Evolutionary conservation across 2,888 invertebrate genomes (phyloP).

Genomic region (Theretra japonica): DNA sequence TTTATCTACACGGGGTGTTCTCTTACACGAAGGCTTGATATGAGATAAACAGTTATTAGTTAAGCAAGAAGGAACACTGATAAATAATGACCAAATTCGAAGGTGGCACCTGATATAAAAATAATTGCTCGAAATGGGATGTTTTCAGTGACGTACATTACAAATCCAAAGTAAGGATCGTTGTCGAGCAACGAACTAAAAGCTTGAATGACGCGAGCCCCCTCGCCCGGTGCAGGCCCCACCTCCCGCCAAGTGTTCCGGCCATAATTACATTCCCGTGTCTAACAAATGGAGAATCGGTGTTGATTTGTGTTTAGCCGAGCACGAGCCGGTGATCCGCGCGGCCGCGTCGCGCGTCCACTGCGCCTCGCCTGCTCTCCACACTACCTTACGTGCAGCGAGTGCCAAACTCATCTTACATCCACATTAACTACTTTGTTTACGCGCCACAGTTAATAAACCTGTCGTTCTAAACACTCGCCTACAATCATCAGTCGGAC

Average conservation of each 20-base stretch:
- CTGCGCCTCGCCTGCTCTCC: slow-evolving; percentile 1
- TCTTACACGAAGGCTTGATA: background rate
- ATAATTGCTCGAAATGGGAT: slow-evolving; percentile 43
- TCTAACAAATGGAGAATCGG: slow-evolving; percentile 86
- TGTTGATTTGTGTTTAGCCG: slow-evolving; percentile 85
- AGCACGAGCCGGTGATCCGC: slow-evolving; percentile 69
- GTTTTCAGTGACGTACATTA: slow-evolving; percentile 61
- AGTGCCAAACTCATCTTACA: slow-evolving; percentile 8
- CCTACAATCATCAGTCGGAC: background rate
- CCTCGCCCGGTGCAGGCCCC: slow-evolving; percentile 54
- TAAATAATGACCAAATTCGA: background rate
- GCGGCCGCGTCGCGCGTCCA: slow-evolving; percentile 52
- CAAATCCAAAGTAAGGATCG: slow-evolving; percentile 76
- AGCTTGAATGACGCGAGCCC: slow-evolving; percentile 76
- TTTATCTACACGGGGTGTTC: slow-evolving; percentile 36
- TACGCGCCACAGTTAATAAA: slow-evolving; percentile 5
- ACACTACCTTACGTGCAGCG: slow-evolving; percentile 7
- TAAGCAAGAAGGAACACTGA: background rate
- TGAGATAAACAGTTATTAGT: background rate
- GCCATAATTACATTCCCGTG: slow-evolving; percentile 86
- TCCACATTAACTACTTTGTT: slow-evolving; percentile 17
- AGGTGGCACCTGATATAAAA: background rate
- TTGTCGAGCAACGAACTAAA: slow-evolving; percentile 79
- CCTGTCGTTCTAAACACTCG: background rate
- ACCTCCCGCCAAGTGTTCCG: slow-evolving; percentile 75